Conservation (phyloP, 2,888 invertebrate genomes). For the Diaprepes abbreviatus region DNA sequence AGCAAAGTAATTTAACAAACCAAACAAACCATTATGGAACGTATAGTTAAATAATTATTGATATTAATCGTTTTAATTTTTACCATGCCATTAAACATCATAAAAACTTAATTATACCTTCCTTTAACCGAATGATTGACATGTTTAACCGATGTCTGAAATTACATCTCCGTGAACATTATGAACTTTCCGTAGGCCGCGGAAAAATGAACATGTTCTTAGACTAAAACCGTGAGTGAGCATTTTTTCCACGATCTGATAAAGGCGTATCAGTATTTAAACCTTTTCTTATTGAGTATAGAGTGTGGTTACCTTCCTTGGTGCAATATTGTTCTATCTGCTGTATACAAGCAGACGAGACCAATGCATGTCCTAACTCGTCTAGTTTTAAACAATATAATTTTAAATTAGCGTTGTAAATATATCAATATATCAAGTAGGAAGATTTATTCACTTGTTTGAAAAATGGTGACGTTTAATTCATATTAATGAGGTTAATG, state of each 20-base stretch:
- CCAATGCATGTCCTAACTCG: slow-evolving; percentile 5
- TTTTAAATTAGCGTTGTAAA: too few relatives aligned
- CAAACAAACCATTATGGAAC: slow-evolving; percentile 22
- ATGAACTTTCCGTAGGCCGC: slow-evolving; percentile 24
- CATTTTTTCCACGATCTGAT: slow-evolving; percentile 27
- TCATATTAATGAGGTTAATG: too few relatives aligned
- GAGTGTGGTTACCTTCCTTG: slow-evolving; percentile 23
- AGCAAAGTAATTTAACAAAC: slow-evolving; percentile 23
- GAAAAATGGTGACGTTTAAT: too few relatives aligned
- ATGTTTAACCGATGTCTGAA: slow-evolving; percentile 34
- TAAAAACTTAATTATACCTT: slow-evolving; percentile 39
- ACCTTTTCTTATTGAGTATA: slow-evolving; percentile 22
- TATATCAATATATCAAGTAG: too few relatives aligned
- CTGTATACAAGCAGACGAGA: background rate
- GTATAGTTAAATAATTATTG: slow-evolving; percentile 21
- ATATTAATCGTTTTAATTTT: slow-evolving; percentile 33
- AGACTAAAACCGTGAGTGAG: slow-evolving; percentile 26
- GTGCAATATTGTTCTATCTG: slow-evolving; percentile 23
- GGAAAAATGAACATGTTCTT: slow-evolving; percentile 15
- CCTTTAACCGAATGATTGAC: slow-evolving; percentile 35
- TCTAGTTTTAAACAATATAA: background rate
- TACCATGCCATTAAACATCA: slow-evolving; percentile 11
- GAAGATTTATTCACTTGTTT: too few relatives aligned
- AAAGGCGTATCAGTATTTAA: slow-evolving; percentile 23
- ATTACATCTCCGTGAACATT: slow-evolving; percentile 16